Evolutionary conservation across 1,140 invertebrate species (phyloP), one percentile per base, ranked within the genome.

Genomic region (Aradophagus sp.): DNA sequence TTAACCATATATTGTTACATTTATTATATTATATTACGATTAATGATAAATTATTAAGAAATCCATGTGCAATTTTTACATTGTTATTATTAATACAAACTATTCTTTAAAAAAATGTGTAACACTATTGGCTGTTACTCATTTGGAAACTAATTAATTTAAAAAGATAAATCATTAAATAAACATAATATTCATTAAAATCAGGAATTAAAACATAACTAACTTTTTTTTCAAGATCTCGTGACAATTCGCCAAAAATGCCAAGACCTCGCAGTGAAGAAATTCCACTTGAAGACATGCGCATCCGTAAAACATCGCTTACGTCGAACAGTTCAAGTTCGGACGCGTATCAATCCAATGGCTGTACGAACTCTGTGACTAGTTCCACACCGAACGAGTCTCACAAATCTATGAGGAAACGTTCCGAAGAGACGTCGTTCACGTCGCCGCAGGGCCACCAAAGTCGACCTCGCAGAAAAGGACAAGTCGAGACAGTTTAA

Each of bases 251-350:
- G 19, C 91, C 91, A 6, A 89, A 88, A 73, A 88, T 89, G 80
- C 93, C 91, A n/a, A 87, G 90, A 62, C 92, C 90, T 8, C 88
- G 90, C 13, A 93, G 90, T 34, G 92, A 93, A 77, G 94, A 96
- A 76, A 96, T 96, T 27, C 94, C 93, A 0, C 77, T 96, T 2
- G 94, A 95, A 78, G 91, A 93, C 73, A 91, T 93, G 79, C 87
- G 88, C n/a, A 53, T 79, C 38, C 65, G 82, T 20, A 83, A 81
- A 76, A 74, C 76, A 17, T 81, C 84, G 16, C 48, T 79, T 32
- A 74, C 81, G 1, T 73, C 73, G 0, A 78, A 76, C 26, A 75
- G 77, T 11, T 56, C 77, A 0, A 23, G 63, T 32, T 36, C 56
- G 39, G 77, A 78, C 6, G 73, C 80, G 73, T 76, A 67, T 13